phyloP scores from a whole-genome alignment of 2,888 invertebrate species.

The Agrochola circellaris region DNA sequence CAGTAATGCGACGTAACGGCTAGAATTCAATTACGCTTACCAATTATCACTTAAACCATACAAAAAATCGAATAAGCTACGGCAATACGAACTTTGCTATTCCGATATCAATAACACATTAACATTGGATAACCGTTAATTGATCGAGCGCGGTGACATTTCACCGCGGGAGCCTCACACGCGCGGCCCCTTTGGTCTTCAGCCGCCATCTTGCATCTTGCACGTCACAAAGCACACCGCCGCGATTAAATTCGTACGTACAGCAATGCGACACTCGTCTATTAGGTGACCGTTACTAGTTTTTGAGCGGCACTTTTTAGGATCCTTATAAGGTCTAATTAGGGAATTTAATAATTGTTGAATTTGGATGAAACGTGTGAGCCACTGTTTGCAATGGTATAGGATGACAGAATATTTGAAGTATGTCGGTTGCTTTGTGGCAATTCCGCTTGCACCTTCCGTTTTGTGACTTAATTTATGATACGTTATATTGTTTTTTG shows the following conservation, averaged over 20 bases:
- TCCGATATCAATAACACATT: slow-evolving; percentile 86
- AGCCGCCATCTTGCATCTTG: slow-evolving; percentile 78
- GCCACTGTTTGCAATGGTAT: slow-evolving; percentile 37
- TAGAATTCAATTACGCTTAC: slow-evolving; percentile 56
- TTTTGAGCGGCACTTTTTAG: slow-evolving; percentile 68
- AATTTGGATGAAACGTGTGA: slow-evolving; percentile 61
- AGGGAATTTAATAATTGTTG: slow-evolving; percentile 63
- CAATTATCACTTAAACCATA: slow-evolving; percentile 67
- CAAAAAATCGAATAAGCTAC: slow-evolving; percentile 77
- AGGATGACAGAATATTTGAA: slow-evolving; percentile 52
- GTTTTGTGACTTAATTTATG: slow-evolving; percentile 60
- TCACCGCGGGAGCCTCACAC: slow-evolving; percentile 83
- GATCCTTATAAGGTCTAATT: slow-evolving; percentile 64
- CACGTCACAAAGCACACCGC: slow-evolving; percentile 83
- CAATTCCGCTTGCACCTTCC: slow-evolving; percentile 55
- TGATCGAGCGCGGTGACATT: slow-evolving; percentile 89
- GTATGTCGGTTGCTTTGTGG: slow-evolving; percentile 51
- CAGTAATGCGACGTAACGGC: slow-evolving; percentile 27
- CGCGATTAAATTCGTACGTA: slow-evolving; percentile 89
- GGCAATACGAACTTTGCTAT: slow-evolving; percentile 76
- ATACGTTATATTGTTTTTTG: slow-evolving; percentile 37
- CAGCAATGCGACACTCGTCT: slow-evolving; percentile 88
- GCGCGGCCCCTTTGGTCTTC: slow-evolving; percentile 84
- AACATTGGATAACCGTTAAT: slow-evolving; percentile 85
- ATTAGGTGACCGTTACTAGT: slow-evolving; percentile 77